A percentile compares a stretch with the other conserved stretches of the same genome.
These are phyloP conservation scores for Platichthys stellatus DNA, from an alignment of 2,113 vertebrate genomes.

Conservation along the genomic window DNA sequence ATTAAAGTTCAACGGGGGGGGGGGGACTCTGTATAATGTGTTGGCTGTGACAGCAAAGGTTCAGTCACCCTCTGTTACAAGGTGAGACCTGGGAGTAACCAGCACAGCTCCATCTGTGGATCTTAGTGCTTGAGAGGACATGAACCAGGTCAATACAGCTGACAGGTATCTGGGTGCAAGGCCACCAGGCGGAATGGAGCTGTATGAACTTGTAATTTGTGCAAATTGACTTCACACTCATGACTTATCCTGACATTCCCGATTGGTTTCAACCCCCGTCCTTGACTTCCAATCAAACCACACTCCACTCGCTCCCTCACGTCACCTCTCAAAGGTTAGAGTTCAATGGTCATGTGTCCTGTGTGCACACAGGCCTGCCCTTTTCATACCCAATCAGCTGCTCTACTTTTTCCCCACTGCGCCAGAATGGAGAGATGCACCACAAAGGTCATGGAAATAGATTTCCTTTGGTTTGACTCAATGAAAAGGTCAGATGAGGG, in stretches of 20 bases:
- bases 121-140: neutral
- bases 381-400: conserved; percentile 77
- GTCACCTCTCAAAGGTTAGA: conserved; percentile 72
- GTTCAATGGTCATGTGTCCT: conserved; percentile 75
- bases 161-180: neutral
- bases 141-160: neutral
- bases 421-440: conserved; percentile 69
- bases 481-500: conserved; percentile 82
- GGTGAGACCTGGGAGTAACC: neutral
- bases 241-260: neutral
- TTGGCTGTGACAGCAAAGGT: neutral
- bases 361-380: conserved; percentile 74
- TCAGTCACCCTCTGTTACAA: neutral
- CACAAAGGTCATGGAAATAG: conserved; percentile 81
- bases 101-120: neutral
- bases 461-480: conserved; percentile 81
- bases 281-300: conserved; percentile 62
- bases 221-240: neutral
- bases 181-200: neutral
- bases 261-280: conserved; percentile 17
- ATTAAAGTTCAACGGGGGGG: no score
- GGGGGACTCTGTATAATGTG: neutral
- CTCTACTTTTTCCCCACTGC: conserved; percentile 43
- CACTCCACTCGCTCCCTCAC: conserved; percentile 46
- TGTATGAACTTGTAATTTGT: neutral